Conservation (phyloP, 2,113 vertebrate species). For the Saguinus midas region DNA sequence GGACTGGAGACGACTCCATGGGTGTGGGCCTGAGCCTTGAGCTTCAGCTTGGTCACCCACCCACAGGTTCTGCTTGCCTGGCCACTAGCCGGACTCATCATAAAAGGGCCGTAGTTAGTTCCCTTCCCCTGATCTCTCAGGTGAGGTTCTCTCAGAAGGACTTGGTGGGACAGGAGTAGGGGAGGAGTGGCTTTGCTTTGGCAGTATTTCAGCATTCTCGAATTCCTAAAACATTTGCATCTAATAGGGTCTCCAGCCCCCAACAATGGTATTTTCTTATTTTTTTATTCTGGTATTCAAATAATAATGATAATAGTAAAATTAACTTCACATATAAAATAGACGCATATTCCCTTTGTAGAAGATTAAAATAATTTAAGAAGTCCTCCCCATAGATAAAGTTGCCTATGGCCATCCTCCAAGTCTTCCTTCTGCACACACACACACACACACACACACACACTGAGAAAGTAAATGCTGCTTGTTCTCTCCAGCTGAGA, state of each 20-base stretch:
- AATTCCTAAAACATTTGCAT: background rate
- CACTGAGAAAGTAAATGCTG: background rate
- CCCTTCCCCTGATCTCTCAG: background rate
- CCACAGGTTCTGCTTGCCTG: background rate
- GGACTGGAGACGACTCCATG: background rate
- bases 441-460: background rate
- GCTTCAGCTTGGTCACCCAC: background rate
- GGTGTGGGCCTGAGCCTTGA: accelerated
- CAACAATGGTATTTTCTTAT: background rate
- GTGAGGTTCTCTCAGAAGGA: background rate
- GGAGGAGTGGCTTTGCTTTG: background rate
- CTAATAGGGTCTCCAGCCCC: background rate
- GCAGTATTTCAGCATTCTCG: background rate
- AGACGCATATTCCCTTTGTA: background rate
- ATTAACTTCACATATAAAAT: background rate
- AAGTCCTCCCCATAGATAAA: background rate
- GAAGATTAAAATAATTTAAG: slow-evolving; percentile 4
- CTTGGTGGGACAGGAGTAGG: background rate
- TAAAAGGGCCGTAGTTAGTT: background rate
- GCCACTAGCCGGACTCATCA: background rate
- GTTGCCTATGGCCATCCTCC: background rate
- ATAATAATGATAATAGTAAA: background rate
- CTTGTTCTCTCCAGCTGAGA: background rate
- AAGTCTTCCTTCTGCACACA: background rate
- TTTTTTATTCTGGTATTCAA: slow-evolving; percentile 1